These are phyloP conservation scores for Centruroides sculpturatus DNA, from an alignment of 1,140 invertebrate genomes.

Conservation along the genomic window DNA sequence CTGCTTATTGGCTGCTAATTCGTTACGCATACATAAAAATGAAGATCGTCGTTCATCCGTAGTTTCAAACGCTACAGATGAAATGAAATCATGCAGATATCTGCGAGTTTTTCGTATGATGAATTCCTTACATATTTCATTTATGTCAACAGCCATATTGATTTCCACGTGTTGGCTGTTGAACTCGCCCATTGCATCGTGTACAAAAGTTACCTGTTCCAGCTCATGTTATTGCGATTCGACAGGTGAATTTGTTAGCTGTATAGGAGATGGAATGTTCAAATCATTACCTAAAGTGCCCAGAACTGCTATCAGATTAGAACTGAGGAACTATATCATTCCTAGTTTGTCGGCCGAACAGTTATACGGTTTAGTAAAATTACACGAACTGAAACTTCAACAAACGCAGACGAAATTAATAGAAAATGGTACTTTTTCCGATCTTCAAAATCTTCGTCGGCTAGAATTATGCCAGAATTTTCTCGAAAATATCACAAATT, in stretches of 20 bases:
- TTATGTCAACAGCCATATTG: too few species aligned
- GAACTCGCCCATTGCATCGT: neutral
- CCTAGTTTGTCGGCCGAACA: conserved; percentile 8
- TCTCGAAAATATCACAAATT: conserved; percentile 41
- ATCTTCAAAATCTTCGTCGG: neutral
- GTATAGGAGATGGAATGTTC: conserved; percentile 22
- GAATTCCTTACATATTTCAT: too few species aligned
- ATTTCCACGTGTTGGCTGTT: too few species aligned
- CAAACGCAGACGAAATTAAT: conserved; percentile 22
- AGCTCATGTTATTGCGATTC: conserved; percentile 16
- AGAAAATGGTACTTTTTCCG: conserved; percentile 22
- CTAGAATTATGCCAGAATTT: conserved; percentile 48
- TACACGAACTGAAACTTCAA: conserved; percentile 30
- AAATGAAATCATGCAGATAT: too few species aligned
- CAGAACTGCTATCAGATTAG: conserved; percentile 16
- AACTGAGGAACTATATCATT: conserved; percentile 19
- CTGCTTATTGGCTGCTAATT: too few species aligned
- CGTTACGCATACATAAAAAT: too few species aligned
- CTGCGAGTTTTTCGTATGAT: too few species aligned
- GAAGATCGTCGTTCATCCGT: too few species aligned
- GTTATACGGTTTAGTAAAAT: conserved; percentile 19
- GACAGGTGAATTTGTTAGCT: conserved; percentile 21
- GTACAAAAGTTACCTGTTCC: conserved; percentile 3
- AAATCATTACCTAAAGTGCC: conserved; percentile 17
- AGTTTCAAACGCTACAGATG: too few species aligned